Evolutionary conservation across 2,113 vertebrate species (phyloP), one percentile per base, ranked within the genome.

Genomic region (Baryphthengus martii): DNA sequence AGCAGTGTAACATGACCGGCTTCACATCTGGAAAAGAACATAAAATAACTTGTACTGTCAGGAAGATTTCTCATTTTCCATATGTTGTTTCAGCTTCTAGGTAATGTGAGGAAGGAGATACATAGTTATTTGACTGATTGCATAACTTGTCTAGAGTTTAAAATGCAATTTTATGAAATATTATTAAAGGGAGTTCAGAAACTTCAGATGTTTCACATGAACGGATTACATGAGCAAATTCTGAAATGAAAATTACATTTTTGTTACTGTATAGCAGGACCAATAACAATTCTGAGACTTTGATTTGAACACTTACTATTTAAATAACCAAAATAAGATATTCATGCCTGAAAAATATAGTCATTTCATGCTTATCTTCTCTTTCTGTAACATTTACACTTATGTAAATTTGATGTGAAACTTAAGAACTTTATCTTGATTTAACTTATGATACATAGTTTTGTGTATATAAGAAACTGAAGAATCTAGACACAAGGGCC

Each of bases 11-110:
- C 16, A 76, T 83, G 79, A 85, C 76, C 23, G 3, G 47, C 44
- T 79, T 90, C 84, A 66, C 88, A 91, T 96, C 84, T 90, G 94
- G 93, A 83, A 89, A 85, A 87, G 70, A 78, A 33, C 28, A 59
- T 63, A 95, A 74, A 72, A 53, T 67, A 72, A 71, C 73, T 82
- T 93, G 52, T 56, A 56, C 56, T 90, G 75, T 79, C 72, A 81
- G 72, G 65, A 93, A 80, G 35, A 88, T 85, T 94, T 87, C 93
- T 94, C 61, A 62, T 55, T 61, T 93, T 95, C 83, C 40, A 23
- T 78, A 24, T 96, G 66, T 80, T 93, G 13, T 70, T 89, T 97
- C 80, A 88, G 55, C 52, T 93, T 85, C n/a, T 77, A 78, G 62
- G 56, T 88, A 47, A 70, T 49, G 13, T 72, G 47, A 93, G 66